These are phyloP conservation scores for Sterrhoptilus dennistouni DNA, from an alignment of 2,113 vertebrate genomes.

Conservation along the genomic window DNA sequence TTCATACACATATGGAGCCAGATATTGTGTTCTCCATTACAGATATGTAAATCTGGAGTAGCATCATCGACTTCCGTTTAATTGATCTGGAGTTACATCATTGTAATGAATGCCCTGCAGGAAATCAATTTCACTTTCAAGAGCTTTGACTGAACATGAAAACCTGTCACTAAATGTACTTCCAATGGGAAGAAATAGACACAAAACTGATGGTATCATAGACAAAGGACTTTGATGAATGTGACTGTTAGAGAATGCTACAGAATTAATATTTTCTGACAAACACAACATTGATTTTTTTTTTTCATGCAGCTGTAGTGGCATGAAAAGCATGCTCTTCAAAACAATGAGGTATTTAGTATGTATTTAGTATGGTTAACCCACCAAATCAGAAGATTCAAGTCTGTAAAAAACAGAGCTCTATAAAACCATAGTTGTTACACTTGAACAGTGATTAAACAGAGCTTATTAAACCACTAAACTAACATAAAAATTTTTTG, in stretches of 20 bases:
- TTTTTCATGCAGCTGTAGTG: neutral
- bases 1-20: neutral
- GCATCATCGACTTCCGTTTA: neutral
- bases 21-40: neutral
- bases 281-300: neutral
- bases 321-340: neutral
- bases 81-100: constrained; percentile 7
- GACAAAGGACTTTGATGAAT: constrained; percentile 39
- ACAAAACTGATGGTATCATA: neutral
- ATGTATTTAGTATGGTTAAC: neutral
- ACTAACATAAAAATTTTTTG: neutral
- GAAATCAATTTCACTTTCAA: constrained; percentile 27
- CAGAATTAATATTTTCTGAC: neutral
- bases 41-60: neutral
- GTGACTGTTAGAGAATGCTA: neutral
- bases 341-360: neutral
- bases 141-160: constrained; percentile 10
- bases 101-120: neutral
- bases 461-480: neutral
- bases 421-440: neutral
- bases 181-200: neutral
- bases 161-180: neutral
- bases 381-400: neutral
- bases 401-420: neutral
- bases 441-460: neutral